phyloP scores from a whole-genome alignment of 2,113 vertebrate species.

The Sminthopsis crassicaudata region DNA sequence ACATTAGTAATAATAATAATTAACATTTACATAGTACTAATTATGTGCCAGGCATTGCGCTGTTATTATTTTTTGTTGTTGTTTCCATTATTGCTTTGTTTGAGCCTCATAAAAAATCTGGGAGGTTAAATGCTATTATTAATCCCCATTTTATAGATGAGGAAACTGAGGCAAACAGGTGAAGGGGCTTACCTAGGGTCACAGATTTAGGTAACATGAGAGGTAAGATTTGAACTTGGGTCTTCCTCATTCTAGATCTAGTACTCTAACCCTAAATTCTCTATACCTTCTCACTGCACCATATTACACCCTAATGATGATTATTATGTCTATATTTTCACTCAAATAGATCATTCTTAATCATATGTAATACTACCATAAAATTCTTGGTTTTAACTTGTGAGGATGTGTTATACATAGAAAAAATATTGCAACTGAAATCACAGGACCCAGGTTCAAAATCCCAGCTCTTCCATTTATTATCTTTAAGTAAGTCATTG shows the following conservation, averaged over 20 bases:
- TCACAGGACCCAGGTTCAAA: background rate
- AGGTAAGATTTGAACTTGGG: background rate
- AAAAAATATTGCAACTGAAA: background rate
- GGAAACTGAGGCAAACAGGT: background rate
- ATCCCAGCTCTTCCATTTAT: background rate
- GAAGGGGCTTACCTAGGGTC: background rate
- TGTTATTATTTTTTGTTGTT: background rate
- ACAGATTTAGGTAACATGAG: background rate
- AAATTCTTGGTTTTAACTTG: background rate
- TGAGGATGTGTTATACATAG: background rate
- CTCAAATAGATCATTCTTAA: background rate
- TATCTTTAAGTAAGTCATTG: background rate
- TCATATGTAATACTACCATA: background rate
- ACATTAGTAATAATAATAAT: background rate
- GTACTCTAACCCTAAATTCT: background rate
- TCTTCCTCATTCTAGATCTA: background rate
- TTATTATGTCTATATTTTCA: background rate
- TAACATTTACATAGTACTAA: background rate
- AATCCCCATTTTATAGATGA: background rate
- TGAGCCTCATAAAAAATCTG: constrained; percentile 20
- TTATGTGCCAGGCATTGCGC: background rate
- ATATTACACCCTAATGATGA: background rate
- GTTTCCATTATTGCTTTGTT: background rate
- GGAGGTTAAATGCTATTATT: background rate
- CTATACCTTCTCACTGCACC: background rate